A percentile compares a stretch with the other conserved stretches of the same genome.
Evolutionary conservation across 1,140 invertebrate genomes (phyloP).

Genomic region (Pogonomyrmex barbatus): DNA sequence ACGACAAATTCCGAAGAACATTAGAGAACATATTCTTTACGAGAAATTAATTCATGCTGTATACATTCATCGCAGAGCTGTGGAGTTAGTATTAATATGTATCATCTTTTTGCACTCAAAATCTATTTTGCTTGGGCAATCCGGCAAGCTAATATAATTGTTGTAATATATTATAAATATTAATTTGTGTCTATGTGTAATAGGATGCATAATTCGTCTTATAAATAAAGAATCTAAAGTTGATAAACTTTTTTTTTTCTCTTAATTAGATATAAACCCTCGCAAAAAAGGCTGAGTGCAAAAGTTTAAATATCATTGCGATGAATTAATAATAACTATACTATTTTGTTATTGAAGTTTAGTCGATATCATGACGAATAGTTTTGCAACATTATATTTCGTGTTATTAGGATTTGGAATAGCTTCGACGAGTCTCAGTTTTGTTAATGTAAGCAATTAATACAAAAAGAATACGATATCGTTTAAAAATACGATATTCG

Average conservation of each 20-base stretch:
- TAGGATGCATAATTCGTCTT: not conserved
- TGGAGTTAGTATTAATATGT: constrained; percentile 32
- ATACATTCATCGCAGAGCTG: constrained; percentile 43
- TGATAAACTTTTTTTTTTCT: constrained; percentile 4
- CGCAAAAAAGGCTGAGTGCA: not conserved
- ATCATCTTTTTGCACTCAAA: not conserved
- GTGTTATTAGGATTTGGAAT: constrained; percentile 38
- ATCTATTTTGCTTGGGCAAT: not conserved
- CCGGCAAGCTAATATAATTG: not conserved
- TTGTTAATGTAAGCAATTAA: constrained; percentile 22
- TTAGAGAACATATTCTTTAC: constrained; percentile 17
- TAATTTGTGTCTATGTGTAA: not conserved
- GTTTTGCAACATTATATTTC: constrained; percentile 44
- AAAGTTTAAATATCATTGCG: not conserved
- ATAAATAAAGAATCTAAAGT: not conserved
- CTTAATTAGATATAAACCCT: not conserved
- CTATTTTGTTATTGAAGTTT: constrained; percentile 54
- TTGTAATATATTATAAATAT: not conserved
- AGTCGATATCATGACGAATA: constrained; percentile 16
- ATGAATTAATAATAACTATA: constrained; percentile 10
- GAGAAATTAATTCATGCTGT: constrained; percentile 33
- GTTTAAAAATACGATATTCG: not conserved
- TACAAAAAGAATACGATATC: not conserved
- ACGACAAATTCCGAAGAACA: not conserved
- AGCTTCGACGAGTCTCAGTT: not conserved